Evolutionary conservation across 1,140 invertebrate species (phyloP).

Genomic region (Drosophila fuyamai): DNA sequence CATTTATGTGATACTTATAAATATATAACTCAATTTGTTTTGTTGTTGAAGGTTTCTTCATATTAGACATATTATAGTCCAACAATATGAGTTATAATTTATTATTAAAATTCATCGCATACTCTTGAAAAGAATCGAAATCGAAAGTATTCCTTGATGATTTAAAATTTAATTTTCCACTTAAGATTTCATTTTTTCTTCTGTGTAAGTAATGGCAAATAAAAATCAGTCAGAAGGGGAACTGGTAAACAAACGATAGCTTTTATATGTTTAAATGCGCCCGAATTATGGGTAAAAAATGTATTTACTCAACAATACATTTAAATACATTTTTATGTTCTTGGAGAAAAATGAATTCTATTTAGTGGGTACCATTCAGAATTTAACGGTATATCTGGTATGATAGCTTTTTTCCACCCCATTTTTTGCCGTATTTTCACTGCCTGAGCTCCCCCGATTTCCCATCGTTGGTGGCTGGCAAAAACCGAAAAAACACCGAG

Average conservation of each 20-base stretch:
- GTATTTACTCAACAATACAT: slow-evolving; percentile 1
- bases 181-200: no score
- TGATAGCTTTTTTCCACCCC: neutral
- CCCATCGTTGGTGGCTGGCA: slow-evolving; percentile 7
- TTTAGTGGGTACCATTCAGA: slow-evolving; percentile 6
- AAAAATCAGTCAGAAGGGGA: neutral
- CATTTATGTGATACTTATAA: neutral
- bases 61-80: neutral
- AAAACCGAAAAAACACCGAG: slow-evolving; percentile 13
- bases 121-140: no score
- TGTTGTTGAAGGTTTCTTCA: neutral
- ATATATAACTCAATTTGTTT: neutral
- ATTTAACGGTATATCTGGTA: neutral
- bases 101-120: neutral
- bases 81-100: neutral
- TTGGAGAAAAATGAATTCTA: neutral
- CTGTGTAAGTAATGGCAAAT: neutral
- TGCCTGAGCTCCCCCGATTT: slow-evolving; percentile 12
- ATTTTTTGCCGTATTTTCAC: slow-evolving; percentile 1
- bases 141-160: no score
- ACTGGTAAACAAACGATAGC: neutral
- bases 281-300: neutral
- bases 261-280: neutral
- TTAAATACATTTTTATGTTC: slow-evolving; percentile 7
- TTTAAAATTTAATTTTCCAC: no score